phyloP scores from a whole-genome alignment of 2,888 invertebrate species.

The Argynnis bischoffii region DNA sequence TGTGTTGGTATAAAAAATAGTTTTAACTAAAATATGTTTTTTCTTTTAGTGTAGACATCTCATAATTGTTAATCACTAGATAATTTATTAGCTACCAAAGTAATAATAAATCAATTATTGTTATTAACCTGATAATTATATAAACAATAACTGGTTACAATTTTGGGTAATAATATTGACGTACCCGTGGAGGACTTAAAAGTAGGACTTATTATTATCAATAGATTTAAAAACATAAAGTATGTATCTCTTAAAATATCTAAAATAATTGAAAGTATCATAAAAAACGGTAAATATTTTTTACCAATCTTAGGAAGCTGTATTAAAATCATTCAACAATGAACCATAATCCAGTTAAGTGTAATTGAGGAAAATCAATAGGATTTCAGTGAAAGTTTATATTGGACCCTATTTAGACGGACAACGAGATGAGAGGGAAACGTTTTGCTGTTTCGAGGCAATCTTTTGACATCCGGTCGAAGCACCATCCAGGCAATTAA shows the following conservation, averaged over 20 bases:
- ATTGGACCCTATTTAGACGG: constrained; percentile 34
- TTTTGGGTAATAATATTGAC: too few relatives aligned
- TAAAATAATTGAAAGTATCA: background rate
- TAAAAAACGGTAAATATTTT: constrained; percentile 1
- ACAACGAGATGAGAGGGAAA: constrained; percentile 44
- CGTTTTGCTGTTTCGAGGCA: constrained; percentile 70
- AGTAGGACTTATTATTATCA: too few relatives aligned
- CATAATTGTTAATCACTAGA: too few relatives aligned
- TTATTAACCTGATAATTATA: too few relatives aligned
- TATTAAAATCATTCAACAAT: constrained; percentile 17
- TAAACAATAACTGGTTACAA: too few relatives aligned
- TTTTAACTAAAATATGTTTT: too few relatives aligned
- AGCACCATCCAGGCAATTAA: constrained; percentile 75
- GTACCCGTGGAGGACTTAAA: too few relatives aligned
- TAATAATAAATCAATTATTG: too few relatives aligned
- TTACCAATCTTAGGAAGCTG: constrained; percentile 25
- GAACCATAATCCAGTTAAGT: constrained; percentile 16
- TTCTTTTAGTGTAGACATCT: too few relatives aligned
- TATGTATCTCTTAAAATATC: background rate
- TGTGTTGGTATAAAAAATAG: too few relatives aligned
- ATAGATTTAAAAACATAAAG: too few relatives aligned
- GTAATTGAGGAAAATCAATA: constrained; percentile 35
- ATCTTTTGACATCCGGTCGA: constrained; percentile 77
- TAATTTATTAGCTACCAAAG: too few relatives aligned
- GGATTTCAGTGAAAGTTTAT: constrained; percentile 36